These are phyloP conservation scores for Sinohyriopsis cumingii DNA, from an alignment of 2,888 invertebrate species.

Conservation along the genomic window DNA sequence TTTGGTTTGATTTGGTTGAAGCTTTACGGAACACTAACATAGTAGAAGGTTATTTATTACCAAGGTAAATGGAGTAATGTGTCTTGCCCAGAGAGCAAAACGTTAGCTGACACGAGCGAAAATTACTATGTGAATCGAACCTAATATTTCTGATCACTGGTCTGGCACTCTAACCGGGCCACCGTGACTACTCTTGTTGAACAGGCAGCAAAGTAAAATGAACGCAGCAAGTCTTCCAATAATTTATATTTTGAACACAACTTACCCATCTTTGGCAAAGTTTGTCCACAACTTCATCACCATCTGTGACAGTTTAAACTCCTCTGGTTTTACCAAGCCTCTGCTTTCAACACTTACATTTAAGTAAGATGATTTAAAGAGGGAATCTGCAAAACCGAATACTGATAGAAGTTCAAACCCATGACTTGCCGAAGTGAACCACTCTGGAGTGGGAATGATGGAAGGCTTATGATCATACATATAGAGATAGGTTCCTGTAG, in stretches of 20 bases:
- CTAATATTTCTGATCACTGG: too few species aligned
- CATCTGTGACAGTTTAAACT: slow-evolving; percentile 85
- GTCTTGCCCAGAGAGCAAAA: too few species aligned
- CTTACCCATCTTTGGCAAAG: slow-evolving; percentile 95
- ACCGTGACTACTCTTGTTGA: too few species aligned
- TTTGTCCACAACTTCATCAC: slow-evolving; percentile 97
- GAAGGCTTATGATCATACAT: slow-evolving; percentile 78
- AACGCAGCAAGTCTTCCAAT: too few species aligned
- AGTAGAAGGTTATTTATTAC: too few species aligned
- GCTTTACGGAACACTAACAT: too few species aligned
- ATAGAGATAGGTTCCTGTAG: slow-evolving; percentile 22
- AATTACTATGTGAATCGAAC: too few species aligned
- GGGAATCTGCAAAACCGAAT: slow-evolving; percentile 78
- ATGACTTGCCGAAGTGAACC: slow-evolving; percentile 94
- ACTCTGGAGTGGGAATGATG: slow-evolving; percentile 88
- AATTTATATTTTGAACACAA: background rate
- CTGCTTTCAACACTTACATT: slow-evolving; percentile 82
- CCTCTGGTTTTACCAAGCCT: slow-evolving; percentile 73
- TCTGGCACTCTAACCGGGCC: too few species aligned
- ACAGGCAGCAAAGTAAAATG: too few species aligned
- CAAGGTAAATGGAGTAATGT: too few species aligned
- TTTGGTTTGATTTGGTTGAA: too few species aligned
- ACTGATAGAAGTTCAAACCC: slow-evolving; percentile 95
- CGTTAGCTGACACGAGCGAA: too few species aligned
- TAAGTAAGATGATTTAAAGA: slow-evolving; percentile 82